phyloP scores from a whole-genome alignment of 2,888 invertebrate genomes.

The Drosophila mettleri region DNA sequence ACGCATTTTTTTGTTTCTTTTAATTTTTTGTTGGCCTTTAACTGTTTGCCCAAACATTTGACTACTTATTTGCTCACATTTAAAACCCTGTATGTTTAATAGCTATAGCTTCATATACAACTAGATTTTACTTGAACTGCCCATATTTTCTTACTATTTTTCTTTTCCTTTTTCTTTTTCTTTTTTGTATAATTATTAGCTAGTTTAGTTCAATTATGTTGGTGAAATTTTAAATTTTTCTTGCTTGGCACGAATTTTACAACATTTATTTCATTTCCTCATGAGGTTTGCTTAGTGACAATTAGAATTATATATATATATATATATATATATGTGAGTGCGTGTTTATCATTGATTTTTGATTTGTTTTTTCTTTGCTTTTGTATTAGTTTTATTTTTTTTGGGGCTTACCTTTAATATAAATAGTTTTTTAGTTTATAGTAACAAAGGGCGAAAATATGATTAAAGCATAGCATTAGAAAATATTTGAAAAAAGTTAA shows the following conservation, averaged over 20 bases:
- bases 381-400: constrained; percentile 35
- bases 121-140: constrained; percentile 24
- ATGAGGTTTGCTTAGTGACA: constrained; percentile 53
- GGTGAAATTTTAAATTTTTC: constrained; percentile 32
- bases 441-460: constrained; percentile 51
- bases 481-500: constrained; percentile 35
- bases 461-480: constrained; percentile 54
- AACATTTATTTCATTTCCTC: constrained; percentile 57
- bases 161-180: neutral
- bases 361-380: constrained; percentile 39
- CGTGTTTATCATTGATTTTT: constrained; percentile 66
- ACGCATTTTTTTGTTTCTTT: neutral
- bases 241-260: constrained; percentile 59
- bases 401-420: constrained; percentile 35
- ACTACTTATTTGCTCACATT: constrained; percentile 76
- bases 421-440: constrained; percentile 9
- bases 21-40: constrained; percentile 16
- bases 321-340: constrained; percentile 56
- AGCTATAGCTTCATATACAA: constrained; percentile 72
- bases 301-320: constrained; percentile 36
- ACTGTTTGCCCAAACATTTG: constrained; percentile 40
- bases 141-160: constrained; percentile 14
- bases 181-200: constrained; percentile 26
- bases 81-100: constrained; percentile 81
- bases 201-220: constrained; percentile 35